Percentiles rank a stretch among this genome's conserved stretches.
Evolutionary conservation across 2,888 invertebrate genomes (phyloP).

Genomic region (Podabrus alpinus): DNA sequence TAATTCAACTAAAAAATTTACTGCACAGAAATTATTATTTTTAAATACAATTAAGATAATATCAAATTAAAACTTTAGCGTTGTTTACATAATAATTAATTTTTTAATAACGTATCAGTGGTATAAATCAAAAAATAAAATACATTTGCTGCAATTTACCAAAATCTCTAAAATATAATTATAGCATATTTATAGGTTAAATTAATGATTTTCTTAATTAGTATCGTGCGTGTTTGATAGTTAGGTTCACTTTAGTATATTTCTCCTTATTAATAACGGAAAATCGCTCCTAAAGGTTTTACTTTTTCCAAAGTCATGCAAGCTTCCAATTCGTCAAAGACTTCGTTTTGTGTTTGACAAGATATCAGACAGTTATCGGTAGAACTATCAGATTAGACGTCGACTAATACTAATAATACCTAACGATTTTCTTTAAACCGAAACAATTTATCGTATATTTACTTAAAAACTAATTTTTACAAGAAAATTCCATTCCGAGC

Average conservation of each 20-base stretch:
- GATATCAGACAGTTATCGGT: slow-evolving; percentile 33
- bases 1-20: not conserved
- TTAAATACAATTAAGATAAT: slow-evolving; percentile 15
- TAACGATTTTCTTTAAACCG: not conserved
- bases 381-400: slow-evolving; percentile 23
- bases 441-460: not conserved
- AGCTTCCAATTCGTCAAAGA: slow-evolving; percentile 52
- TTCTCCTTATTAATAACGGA: slow-evolving; percentile 44
- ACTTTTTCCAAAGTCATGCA: slow-evolving; percentile 46
- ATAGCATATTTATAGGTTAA: slow-evolving; percentile 49
- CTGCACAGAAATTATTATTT: slow-evolving; percentile 9
- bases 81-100: slow-evolving; percentile 8
- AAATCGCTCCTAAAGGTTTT: slow-evolving; percentile 46
- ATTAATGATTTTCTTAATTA: slow-evolving; percentile 56
- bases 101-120: slow-evolving; percentile 3
- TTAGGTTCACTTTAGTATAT: slow-evolving; percentile 45
- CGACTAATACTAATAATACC: slow-evolving; percentile 4
- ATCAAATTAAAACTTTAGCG: not conserved
- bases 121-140: slow-evolving; percentile 13
- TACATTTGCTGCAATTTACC: slow-evolving; percentile 18
- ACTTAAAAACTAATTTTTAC: not conserved
- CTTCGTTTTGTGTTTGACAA: slow-evolving; percentile 46
- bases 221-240: slow-evolving; percentile 49
- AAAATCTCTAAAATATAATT: slow-evolving; percentile 46
- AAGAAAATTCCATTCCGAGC: not conserved